Evolutionary conservation across 2,888 invertebrate genomes (phyloP).

Genomic region (Synanthedon formicaeformis): DNA sequence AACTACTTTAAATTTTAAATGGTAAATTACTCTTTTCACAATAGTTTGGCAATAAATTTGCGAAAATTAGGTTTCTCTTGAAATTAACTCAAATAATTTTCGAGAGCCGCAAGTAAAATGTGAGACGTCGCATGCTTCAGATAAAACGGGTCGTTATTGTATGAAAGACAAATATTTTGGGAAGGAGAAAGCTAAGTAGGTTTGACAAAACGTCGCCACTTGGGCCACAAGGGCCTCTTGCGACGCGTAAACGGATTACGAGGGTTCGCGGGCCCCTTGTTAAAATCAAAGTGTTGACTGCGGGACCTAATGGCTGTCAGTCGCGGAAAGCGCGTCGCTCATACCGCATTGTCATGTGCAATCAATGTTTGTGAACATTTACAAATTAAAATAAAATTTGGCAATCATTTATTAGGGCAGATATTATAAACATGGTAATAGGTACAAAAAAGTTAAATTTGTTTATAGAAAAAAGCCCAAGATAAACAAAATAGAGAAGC

Average conservation of each 20-base stretch:
- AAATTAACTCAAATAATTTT: no score
- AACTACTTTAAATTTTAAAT: no score
- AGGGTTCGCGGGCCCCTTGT: conserved; percentile 41
- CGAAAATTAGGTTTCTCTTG: no score
- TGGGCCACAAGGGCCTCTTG: conserved; percentile 32
- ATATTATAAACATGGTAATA: no score
- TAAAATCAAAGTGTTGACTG: conserved; percentile 56
- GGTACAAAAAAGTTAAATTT: no score
- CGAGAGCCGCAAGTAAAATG: no score
- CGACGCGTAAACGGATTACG: conserved; percentile 54
- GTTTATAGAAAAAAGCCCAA: no score
- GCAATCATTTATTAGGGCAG: no score
- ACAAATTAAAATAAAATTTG: neutral
- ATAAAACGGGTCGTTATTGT: conserved; percentile 11
- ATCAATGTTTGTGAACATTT: neutral
- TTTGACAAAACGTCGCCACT: conserved; percentile 42
- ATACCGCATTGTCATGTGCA: conserved; percentile 2
- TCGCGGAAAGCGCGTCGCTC: conserved; percentile 7
- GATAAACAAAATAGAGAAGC: no score
- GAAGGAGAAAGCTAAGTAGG: conserved; percentile 30
- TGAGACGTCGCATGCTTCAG: neutral
- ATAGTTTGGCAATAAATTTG: no score
- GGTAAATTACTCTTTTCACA: no score
- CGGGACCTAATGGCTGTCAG: conserved; percentile 40
- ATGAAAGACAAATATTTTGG: conserved; percentile 24